A percentile compares a stretch with the other conserved stretches of the same genome.
These are phyloP conservation scores for Cephalopachus bancanus DNA, from an alignment of 2,797 vertebrate species.

Conservation along the genomic window DNA sequence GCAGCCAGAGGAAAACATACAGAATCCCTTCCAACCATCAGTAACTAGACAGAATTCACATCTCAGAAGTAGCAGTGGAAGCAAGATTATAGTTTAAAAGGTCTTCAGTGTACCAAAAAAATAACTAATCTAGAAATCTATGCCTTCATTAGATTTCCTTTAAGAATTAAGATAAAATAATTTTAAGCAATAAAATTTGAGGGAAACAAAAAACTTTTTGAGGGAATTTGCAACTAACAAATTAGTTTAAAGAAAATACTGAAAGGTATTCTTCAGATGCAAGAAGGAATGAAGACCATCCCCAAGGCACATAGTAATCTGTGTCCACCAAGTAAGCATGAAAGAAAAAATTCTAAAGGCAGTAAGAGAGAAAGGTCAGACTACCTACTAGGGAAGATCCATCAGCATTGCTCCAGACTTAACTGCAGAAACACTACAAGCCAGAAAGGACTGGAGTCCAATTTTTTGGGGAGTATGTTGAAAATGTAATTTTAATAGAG, in stretches of 20 bases:
- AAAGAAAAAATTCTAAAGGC: too few species aligned
- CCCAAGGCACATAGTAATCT: too few species aligned
- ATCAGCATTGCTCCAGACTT: too few species aligned
- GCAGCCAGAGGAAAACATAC: neutral
- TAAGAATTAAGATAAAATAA: neutral
- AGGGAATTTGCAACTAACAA: neutral
- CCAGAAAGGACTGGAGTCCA: too few species aligned
- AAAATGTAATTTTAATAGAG: too few species aligned
- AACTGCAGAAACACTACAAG: too few species aligned
- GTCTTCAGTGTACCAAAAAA: neutral
- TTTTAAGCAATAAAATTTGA: neutral
- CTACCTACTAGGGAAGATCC: too few species aligned
- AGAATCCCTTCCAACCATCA: neutral
- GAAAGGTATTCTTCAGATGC: neutral
- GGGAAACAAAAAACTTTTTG: neutral
- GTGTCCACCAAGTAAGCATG: too few species aligned
- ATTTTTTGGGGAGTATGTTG: too few species aligned
- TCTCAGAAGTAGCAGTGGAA: neutral
- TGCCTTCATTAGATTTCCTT: slow-evolving; percentile 1
- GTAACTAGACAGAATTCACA: neutral
- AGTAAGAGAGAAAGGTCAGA: too few species aligned
- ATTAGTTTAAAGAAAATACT: neutral
- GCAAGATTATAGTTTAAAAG: neutral
- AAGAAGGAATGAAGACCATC: neutral
- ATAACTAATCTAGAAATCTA: neutral